Percentiles rank a stretch among this genome's conserved stretches.
Evolutionary conservation across 1,140 invertebrate species (phyloP).

Genomic region (Diachasma alloeum): DNA sequence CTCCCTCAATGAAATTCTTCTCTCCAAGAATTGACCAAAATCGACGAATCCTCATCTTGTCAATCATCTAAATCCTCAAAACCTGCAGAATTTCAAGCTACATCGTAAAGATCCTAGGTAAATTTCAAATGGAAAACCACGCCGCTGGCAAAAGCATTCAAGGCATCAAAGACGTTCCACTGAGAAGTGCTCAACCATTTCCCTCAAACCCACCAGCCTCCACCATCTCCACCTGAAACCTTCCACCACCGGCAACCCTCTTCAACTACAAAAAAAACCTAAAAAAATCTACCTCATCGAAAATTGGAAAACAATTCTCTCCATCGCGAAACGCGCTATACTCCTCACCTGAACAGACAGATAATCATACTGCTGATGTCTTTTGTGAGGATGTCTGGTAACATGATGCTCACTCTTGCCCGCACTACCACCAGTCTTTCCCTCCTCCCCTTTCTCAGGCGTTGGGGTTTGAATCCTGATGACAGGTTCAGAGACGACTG

Average conservation of each 20-base stretch:
- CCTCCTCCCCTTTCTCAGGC: slow-evolving; percentile 45
- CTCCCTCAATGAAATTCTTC: too few species aligned
- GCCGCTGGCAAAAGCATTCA: background rate
- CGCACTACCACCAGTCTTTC: slow-evolving; percentile 29
- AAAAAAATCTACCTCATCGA: background rate
- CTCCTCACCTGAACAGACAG: slow-evolving; percentile 32
- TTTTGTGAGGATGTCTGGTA: slow-evolving; percentile 12
- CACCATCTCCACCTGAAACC: background rate
- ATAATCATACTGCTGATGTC: slow-evolving; percentile 32
- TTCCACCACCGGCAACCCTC: background rate
- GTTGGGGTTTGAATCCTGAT: slow-evolving; percentile 43
- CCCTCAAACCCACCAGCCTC: background rate
- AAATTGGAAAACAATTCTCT: background rate
- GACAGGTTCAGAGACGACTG: slow-evolving; percentile 56
- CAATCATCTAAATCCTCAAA: too few species aligned
- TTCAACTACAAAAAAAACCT: background rate
- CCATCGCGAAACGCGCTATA: background rate
- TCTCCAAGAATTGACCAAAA: too few species aligned
- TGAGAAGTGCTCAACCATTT: background rate
- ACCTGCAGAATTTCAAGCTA: too few species aligned
- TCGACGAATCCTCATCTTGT: too few species aligned
- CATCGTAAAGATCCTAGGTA: too few species aligned
- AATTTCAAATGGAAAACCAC: background rate
- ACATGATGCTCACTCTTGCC: slow-evolving; percentile 54
- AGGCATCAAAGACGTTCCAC: too few species aligned